Evolutionary conservation across 2,113 vertebrate genomes (phyloP).

Genomic region (Notothenia rossii): DNA sequence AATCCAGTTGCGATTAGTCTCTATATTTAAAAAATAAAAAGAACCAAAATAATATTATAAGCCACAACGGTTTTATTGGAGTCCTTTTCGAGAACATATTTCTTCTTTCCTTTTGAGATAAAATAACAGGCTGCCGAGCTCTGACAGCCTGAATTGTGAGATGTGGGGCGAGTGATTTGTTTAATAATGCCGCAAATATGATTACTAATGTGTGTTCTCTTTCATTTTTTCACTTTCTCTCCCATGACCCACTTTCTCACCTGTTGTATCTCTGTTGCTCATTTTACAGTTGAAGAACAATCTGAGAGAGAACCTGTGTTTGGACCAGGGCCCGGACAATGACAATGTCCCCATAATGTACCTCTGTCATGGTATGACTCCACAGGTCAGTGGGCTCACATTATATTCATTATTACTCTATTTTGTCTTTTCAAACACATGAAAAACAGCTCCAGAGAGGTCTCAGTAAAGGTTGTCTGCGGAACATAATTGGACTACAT

Average conservation of each 20-base stretch:
- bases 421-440: background rate
- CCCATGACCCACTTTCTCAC: background rate
- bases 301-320: conserved; percentile 91
- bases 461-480: background rate
- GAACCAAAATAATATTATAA: too few relatives aligned
- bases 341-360: conserved; percentile 96
- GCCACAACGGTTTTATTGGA: background rate
- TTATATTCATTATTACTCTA: background rate
- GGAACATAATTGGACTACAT: conserved; percentile 2
- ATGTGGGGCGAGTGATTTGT: background rate
- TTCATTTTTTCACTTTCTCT: background rate
- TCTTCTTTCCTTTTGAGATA: background rate
- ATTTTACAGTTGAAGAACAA: conserved; percentile 91
- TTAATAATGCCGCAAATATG: background rate
- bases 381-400: conserved; percentile 89
- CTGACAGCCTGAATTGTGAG: background rate
- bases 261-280: background rate
- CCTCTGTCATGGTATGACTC: conserved; percentile 94
- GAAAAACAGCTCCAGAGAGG: background rate
- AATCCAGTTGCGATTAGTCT: background rate
- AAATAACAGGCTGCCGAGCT: background rate
- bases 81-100: background rate
- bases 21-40: background rate
- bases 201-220: background rate
- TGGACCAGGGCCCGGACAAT: conserved; percentile 94